These are phyloP conservation scores for Cephalopterus ornatus DNA, from an alignment of 2,113 vertebrate genomes.

Conservation along the genomic window DNA sequence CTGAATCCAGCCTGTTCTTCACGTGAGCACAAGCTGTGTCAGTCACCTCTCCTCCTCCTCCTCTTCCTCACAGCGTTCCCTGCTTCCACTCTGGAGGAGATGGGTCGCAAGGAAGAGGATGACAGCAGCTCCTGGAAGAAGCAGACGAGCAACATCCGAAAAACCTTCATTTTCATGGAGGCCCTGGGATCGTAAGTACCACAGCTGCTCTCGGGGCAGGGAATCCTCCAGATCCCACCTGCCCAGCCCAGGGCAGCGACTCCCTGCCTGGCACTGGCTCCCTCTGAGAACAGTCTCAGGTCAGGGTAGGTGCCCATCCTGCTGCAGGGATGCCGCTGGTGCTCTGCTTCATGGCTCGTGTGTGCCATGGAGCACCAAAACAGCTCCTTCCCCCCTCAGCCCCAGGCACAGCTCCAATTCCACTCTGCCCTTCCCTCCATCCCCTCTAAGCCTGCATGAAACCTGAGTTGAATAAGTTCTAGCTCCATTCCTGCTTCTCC, in stretches of 20 bases:
- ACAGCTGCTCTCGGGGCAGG: not conserved
- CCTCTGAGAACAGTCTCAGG: not conserved
- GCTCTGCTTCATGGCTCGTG: rapidly evolving
- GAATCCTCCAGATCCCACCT: rapidly evolving
- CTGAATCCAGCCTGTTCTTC: not conserved
- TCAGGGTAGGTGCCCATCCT: rapidly evolving
- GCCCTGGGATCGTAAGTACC: constrained; percentile 91
- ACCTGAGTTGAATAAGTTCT: rapidly evolving
- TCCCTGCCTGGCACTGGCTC: not conserved
- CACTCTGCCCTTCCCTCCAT: not conserved
- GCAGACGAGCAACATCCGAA: constrained; percentile 86
- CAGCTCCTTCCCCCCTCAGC: not conserved
- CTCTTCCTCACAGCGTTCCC: constrained; percentile 59
- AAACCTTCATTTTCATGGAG: constrained; percentile 90
- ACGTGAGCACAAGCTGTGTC: rapidly evolving
- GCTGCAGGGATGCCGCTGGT: not conserved
- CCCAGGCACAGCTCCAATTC: rapidly evolving
- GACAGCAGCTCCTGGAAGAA: constrained; percentile 87
- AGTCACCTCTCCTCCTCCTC: not conserved
- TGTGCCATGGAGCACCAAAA: rapidly evolving
- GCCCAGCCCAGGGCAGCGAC: not conserved
- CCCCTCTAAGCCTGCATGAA: rapidly evolving
- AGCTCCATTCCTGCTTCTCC: not conserved
- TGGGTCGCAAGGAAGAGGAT: constrained; percentile 84
- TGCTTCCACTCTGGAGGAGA: constrained; percentile 77